These are phyloP conservation scores for Prosapia bicincta DNA, from an alignment of 2,888 invertebrate species.

Conservation along the genomic window DNA sequence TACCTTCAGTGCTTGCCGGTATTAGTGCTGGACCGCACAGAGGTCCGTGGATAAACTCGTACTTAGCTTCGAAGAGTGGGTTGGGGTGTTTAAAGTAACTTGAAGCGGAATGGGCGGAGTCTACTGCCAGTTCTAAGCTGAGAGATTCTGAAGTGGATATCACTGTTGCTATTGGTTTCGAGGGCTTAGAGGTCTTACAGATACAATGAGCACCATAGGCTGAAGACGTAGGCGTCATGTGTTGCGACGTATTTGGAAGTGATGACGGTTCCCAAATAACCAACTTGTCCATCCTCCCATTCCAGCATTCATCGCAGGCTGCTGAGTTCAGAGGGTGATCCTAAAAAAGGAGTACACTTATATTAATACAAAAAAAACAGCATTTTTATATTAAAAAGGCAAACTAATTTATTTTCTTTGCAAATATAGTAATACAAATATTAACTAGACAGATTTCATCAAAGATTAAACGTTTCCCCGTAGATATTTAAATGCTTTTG, in stretches of 20 bases:
- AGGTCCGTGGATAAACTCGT: conserved; percentile 87
- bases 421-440: too few relatives aligned
- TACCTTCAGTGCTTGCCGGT: conserved; percentile 76
- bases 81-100: conserved; percentile 84
- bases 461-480: too few relatives aligned
- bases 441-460: too few relatives aligned
- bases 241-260: conserved; percentile 50
- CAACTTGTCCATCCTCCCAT: conserved; percentile 80
- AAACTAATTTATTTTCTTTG: too few relatives aligned
- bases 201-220: conserved; percentile 31
- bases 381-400: too few relatives aligned
- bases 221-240: conserved; percentile 35
- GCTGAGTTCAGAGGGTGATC: conserved; percentile 75
- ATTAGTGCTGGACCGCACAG: conserved; percentile 80
- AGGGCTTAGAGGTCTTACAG: conserved; percentile 46
- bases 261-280: conserved; percentile 69
- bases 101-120: conserved; percentile 78
- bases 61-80: conserved; percentile 77
- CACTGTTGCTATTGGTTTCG: conserved; percentile 47
- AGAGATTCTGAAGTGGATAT: conserved; percentile 78
- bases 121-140: conserved; percentile 77
- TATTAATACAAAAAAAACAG: too few relatives aligned
- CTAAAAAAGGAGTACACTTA: too few relatives aligned
- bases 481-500: too few relatives aligned
- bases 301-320: conserved; percentile 80